Percentiles rank a stretch among this genome's conserved stretches.
These are phyloP conservation scores for Sphecodes monilicornis DNA, from an alignment of 2,888 invertebrate genomes.

Conservation along the genomic window DNA sequence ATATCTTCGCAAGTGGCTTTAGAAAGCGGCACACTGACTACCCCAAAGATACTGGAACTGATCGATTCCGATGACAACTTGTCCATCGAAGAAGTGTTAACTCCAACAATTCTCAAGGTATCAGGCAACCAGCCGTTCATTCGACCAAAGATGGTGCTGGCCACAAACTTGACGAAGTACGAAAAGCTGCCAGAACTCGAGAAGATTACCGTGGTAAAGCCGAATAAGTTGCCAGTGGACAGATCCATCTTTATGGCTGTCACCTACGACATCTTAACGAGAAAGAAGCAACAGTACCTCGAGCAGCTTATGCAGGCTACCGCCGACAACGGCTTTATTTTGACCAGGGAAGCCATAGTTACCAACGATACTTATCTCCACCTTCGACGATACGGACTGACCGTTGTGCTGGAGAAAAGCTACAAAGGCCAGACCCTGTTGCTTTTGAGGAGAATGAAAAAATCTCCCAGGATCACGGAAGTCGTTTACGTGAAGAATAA, in stretches of 20 bases:
- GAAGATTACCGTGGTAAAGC: conserved; percentile 87
- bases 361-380: conserved; percentile 10
- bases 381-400: conserved; percentile 49
- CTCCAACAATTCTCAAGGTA: conserved; percentile 86
- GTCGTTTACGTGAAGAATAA: conserved; percentile 75
- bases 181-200: conserved; percentile 85
- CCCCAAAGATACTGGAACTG: conserved; percentile 81
- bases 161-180: conserved; percentile 80
- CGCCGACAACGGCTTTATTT: conserved; percentile 74
- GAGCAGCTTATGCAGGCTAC: conserved; percentile 57
- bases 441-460: conserved; percentile 70
- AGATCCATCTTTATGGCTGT: conserved; percentile 85
- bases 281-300: conserved; percentile 44
- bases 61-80: conserved; percentile 73
- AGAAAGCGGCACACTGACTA: conserved; percentile 84
- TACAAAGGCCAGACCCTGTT: conserved; percentile 62
- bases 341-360: conserved; percentile 71
- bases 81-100: conserved; percentile 81
- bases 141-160: conserved; percentile 88
- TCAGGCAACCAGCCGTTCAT: conserved; percentile 89
- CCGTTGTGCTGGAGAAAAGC: conserved; percentile 75
- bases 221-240: conserved; percentile 86
- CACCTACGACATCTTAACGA: conserved; percentile 86
- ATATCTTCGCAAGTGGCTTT: conserved; percentile 85
- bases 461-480: conserved; percentile 73